Conservation (phyloP, 2,797 vertebrate species). For the Pagetopsis macropterus region DNA sequence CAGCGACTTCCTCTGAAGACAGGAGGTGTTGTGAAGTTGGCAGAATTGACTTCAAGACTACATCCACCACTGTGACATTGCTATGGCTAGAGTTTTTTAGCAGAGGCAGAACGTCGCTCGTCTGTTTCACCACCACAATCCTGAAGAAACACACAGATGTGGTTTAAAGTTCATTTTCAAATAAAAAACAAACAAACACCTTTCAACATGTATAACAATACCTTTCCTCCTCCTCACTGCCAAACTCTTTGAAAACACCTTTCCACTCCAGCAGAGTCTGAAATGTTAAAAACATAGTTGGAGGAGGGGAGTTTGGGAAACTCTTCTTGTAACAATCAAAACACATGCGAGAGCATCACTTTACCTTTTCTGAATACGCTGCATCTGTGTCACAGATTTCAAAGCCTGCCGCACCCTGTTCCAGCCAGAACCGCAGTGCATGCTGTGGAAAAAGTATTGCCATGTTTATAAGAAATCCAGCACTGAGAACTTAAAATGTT, state of each 20-base stretch:
- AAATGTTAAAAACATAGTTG: slow-evolving; percentile 24
- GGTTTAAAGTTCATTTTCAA: neutral
- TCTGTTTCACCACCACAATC: slow-evolving; percentile 81
- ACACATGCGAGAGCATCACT: neutral
- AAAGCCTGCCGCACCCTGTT: slow-evolving; percentile 81
- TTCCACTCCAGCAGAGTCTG: slow-evolving; percentile 79
- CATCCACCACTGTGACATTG: slow-evolving; percentile 75
- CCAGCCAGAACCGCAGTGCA: slow-evolving; percentile 78
- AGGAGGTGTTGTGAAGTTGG: slow-evolving; percentile 57
- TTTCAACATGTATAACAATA: slow-evolving; percentile 3
- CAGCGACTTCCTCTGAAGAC: slow-evolving; percentile 71
- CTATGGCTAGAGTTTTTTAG: slow-evolving; percentile 27
- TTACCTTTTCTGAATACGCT: slow-evolving; percentile 78
- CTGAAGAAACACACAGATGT: slow-evolving; percentile 47
- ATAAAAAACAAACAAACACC: neutral
- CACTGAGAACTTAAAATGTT: neutral
- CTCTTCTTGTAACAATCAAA: neutral
- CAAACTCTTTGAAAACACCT: slow-evolving; percentile 69
- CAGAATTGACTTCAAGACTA: slow-evolving; percentile 77
- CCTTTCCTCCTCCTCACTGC: slow-evolving; percentile 73
- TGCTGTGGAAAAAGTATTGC: slow-evolving; percentile 45
- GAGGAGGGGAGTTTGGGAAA: neutral
- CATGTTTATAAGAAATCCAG: neutral
- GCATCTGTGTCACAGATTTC: slow-evolving; percentile 80
- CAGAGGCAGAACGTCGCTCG: slow-evolving; percentile 24